Evolutionary conservation across 2,113 vertebrate species (phyloP).

Genomic region (Lasiurus cinereus): DNA sequence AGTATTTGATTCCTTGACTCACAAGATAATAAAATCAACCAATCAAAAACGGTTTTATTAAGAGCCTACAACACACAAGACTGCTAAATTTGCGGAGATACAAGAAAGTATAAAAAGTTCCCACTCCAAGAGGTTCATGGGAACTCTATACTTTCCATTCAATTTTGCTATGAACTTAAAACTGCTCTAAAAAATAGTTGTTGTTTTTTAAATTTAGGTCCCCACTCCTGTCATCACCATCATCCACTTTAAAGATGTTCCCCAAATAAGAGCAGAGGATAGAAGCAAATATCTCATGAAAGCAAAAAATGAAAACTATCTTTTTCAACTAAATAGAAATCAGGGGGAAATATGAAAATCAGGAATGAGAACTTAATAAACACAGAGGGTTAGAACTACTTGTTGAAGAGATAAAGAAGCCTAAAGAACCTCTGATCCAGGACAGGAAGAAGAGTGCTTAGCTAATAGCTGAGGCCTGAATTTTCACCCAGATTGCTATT

Average conservation of each 20-base stretch:
- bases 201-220: neutral
- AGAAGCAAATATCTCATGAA: neutral
- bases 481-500: neutral
- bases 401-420: neutral
- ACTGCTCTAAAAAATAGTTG: neutral
- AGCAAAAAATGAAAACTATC: conserved; percentile 47
- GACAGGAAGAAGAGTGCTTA: neutral
- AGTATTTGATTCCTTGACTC: neutral
- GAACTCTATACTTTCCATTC: neutral
- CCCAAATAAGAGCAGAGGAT: neutral
- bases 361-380: neutral
- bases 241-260: neutral
- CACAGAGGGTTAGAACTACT: neutral
- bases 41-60: conserved; percentile 3
- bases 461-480: neutral
- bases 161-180: neutral
- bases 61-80: neutral
- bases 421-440: neutral
- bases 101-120: neutral
- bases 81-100: neutral
- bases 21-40: neutral
- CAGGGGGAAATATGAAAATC: neutral
- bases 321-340: neutral
- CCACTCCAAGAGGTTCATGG: neutral
- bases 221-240: too few species aligned